phyloP scores from a whole-genome alignment of 2,113 vertebrate species.

The Elachura formosa region DNA sequence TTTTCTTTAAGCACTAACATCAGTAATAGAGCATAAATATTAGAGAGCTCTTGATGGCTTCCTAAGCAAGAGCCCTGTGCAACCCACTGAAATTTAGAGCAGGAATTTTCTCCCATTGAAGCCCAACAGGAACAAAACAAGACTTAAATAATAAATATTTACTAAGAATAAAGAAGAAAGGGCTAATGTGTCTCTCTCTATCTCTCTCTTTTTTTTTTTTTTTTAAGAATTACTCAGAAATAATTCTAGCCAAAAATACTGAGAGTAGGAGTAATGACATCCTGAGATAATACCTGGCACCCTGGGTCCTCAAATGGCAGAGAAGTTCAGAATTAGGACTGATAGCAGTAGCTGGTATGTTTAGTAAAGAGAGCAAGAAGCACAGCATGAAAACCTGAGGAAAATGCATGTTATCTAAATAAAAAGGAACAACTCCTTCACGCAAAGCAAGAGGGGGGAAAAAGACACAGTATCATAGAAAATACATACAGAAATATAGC shows the following conservation, averaged over 20 bases:
- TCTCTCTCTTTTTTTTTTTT: no score
- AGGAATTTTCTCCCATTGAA: not conserved
- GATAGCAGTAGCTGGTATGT: not conserved
- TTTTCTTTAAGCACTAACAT: not conserved
- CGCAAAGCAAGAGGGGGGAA: not conserved
- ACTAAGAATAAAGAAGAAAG: not conserved
- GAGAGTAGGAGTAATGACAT: not conserved
- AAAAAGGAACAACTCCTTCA: not conserved
- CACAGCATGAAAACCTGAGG: not conserved
- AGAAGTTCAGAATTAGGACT: not conserved
- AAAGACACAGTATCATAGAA: not conserved
- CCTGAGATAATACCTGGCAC: not conserved
- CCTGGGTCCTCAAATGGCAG: not conserved
- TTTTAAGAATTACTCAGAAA: not conserved
- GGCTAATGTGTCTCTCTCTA: not conserved
- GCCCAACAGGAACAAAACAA: not conserved
- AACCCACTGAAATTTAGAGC: not conserved
- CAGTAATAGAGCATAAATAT: not conserved
- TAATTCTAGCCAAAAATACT: not conserved
- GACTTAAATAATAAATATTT: not conserved
- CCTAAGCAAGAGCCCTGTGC: not conserved
- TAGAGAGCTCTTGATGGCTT: not conserved
- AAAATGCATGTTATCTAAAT: not conserved
- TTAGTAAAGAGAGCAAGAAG: not conserved
- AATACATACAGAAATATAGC: not conserved